Conservation (phyloP, 1,140 invertebrate species). For the Carposina sasakii region DNA sequence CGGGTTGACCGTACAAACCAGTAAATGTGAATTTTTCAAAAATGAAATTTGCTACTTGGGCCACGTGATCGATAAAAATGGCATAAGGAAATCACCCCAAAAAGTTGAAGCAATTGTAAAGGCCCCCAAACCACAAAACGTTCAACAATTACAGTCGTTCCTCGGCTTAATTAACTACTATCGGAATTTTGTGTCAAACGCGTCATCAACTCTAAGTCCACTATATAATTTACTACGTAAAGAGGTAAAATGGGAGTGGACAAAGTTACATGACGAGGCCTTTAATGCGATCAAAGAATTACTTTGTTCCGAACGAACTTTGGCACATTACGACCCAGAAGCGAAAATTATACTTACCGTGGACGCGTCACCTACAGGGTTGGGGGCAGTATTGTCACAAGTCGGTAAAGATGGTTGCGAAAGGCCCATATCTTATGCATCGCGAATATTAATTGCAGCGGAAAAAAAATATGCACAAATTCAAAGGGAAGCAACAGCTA, state of each 20-base stretch:
- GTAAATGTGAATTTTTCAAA: conserved; percentile 32
- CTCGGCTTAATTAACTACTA: conserved; percentile 60
- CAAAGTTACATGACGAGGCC: conserved; percentile 18
- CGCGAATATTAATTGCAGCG: conserved; percentile 37
- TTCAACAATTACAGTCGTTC: conserved; percentile 46
- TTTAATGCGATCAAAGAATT: conserved; percentile 25
- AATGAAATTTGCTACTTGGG: conserved; percentile 39
- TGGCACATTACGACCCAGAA: conserved; percentile 37
- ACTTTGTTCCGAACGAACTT: conserved; percentile 15
- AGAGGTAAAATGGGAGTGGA: conserved; percentile 15
- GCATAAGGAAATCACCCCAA: conserved; percentile 36
- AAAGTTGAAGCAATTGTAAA: conserved; percentile 43
- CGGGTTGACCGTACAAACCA: neutral
- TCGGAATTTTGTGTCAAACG: too few species aligned
- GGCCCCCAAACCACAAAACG: conserved; percentile 34
- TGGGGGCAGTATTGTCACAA: conserved; percentile 30
- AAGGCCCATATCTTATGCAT: conserved; percentile 50
- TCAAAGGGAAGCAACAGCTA: conserved; percentile 59
- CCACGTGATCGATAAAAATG: conserved; percentile 11
- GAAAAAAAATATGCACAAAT: conserved; percentile 25
- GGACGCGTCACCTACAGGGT: conserved; percentile 15
- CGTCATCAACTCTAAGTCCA: conserved; percentile 32
- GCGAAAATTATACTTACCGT: conserved; percentile 30
- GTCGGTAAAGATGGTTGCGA: conserved; percentile 17
- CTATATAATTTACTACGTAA: conserved; percentile 14